Conservation (phyloP, 2,113 vertebrate genomes). For the Taurulus bubalis region DNA sequence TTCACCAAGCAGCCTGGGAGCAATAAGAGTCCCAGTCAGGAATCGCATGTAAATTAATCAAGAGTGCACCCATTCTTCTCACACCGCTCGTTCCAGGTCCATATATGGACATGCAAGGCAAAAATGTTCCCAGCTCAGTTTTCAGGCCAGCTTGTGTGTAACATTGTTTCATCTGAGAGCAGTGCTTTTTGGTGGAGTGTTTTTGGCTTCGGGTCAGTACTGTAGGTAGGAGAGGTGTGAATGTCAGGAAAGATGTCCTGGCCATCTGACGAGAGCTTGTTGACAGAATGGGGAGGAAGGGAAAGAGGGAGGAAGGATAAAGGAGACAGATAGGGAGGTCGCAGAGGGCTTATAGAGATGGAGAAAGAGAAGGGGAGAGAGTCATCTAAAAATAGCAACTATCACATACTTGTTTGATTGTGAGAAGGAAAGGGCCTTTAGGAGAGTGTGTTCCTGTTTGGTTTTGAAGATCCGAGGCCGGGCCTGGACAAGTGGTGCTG, state of each 20-base stretch:
- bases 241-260: conserved; percentile 1
- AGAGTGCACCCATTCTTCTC: conserved; percentile 56
- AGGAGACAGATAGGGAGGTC: conserved; percentile 23
- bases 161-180: conserved; percentile 52
- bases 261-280: background rate
- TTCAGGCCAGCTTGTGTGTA: conserved; percentile 48
- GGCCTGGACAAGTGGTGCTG: background rate
- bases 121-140: conserved; percentile 52
- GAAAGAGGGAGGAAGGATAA: background rate
- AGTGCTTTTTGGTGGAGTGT: conserved; percentile 9
- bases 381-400: conserved; percentile 74
- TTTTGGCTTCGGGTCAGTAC: conserved; percentile 10
- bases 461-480: conserved; percentile 6
- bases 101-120: conserved; percentile 65
- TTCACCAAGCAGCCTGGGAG: conserved; percentile 23
- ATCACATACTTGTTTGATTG: conserved; percentile 79
- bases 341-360: conserved; percentile 26
- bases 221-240: background rate
- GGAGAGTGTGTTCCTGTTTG: conserved; percentile 66
- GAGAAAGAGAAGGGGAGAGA: conserved; percentile 33
- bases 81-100: conserved; percentile 57
- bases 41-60: conserved; percentile 48
- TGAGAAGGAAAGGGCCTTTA: conserved; percentile 67
- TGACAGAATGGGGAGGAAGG: conserved; percentile 14
- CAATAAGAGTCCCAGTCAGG: conserved; percentile 10